Evolutionary conservation across 2,113 vertebrate genomes (phyloP), one percentile per base, ranked within the genome.

Genomic region (Ondatra zibethicus): DNA sequence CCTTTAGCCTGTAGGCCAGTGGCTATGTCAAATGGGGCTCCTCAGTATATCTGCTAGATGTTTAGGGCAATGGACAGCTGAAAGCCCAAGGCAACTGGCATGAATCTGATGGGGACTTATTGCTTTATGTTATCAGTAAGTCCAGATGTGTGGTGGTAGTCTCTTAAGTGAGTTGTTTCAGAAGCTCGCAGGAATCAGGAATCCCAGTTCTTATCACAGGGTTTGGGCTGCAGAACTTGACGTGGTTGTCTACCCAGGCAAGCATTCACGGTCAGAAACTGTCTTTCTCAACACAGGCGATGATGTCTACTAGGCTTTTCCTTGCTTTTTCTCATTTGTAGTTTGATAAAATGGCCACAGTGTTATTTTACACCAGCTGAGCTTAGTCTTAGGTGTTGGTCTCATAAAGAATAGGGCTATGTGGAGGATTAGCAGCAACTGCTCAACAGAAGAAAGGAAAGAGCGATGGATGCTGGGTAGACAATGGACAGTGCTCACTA

Each of bases 371-470:
- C 42, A 84, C 63, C n/a, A 75, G 36, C 45, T 96, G 63, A 68
- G 76, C 55, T 90, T 36, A 58, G 68, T 82, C n/a, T 66, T 42
- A 58, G 73, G 78, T 29, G 1, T 33, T 66, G 58, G 78, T 70
- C 39, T 73, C 25, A 27, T 31, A 70, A 92, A 17, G 72, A 92
- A 31, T 68, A 55, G 63, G 88, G 23, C 77, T 91, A 19, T 92
- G 12, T 92, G 66, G 80, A 95, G 21, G 42, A 88, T 55, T 88
- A 78, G 21, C 84, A 70, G 81, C 6, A 72, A 68, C 21, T 55
- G 66, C 89, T 90, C 29, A 50, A 68, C 87, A 80, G 58, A 55
- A 97, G 75, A 39, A 87, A 88, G 50, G 80, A 76, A 94, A 77
- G 23, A 88, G 21, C 11, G n/a, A 58, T 42, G 65, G n/a, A 13